phyloP scores from a whole-genome alignment of 1,140 invertebrate genomes.

The Habropoda laboriosa region DNA sequence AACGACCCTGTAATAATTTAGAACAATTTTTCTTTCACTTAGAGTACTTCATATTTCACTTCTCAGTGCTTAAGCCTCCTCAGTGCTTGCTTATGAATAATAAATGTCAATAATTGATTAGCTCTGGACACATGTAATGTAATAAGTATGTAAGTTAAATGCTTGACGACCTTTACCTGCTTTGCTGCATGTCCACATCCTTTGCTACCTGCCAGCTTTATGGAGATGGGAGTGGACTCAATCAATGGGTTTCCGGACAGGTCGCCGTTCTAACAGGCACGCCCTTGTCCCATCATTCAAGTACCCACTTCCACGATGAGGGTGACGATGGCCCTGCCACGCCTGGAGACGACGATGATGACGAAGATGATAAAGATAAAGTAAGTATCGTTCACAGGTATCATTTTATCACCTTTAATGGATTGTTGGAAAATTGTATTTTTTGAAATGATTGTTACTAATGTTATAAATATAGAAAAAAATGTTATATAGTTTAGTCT shows the following conservation, averaged over 20 bases:
- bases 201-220: conserved; percentile 57
- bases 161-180: conserved; percentile 53
- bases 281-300: conserved; percentile 71
- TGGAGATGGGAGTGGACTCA: conserved; percentile 51
- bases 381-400: conserved; percentile 68
- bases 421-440: background rate
- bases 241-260: conserved; percentile 72
- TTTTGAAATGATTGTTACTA: background rate
- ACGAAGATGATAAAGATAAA: conserved; percentile 91
- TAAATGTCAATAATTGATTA: background rate
- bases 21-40: background rate
- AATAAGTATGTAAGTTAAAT: conserved; percentile 22
- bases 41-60: background rate
- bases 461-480: no score
- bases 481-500: no score
- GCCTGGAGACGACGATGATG: conserved; percentile 91
- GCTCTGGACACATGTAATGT: background rate
- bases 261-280: conserved; percentile 76
- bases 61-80: background rate
- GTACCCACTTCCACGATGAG: conserved; percentile 68
- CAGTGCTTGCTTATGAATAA: conserved; percentile 4
- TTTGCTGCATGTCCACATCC: conserved; percentile 60
- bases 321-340: conserved; percentile 77
- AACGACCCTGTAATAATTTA: background rate
- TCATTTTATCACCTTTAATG: background rate